A percentile compares a stretch with the other conserved stretches of the same genome.
Conservation (phyloP, 1,140 invertebrate species). For the Calliphora vicina region DNA sequence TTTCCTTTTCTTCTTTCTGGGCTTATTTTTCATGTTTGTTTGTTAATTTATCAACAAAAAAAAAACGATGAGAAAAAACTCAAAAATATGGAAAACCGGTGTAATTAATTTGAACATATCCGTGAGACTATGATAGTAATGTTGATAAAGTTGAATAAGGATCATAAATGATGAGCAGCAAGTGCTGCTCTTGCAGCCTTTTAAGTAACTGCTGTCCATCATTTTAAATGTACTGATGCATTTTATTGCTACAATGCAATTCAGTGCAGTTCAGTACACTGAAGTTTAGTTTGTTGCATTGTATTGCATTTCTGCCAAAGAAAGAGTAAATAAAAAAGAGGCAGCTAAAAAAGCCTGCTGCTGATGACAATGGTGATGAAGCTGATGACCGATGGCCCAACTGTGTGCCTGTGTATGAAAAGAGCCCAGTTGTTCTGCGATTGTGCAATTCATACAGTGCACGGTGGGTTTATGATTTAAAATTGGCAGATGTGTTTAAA, state of each 20-base stretch:
- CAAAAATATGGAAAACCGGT: background rate
- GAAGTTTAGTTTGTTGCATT: background rate
- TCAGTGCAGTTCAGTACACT: background rate
- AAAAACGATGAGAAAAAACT: too few species aligned
- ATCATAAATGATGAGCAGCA: background rate
- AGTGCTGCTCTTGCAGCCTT: background rate
- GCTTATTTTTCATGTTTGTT: background rate
- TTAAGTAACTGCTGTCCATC: background rate
- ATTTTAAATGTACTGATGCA: background rate
- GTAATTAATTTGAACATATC: conserved; percentile 14
- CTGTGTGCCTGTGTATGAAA: background rate
- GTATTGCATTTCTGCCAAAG: background rate
- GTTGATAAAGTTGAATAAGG: background rate
- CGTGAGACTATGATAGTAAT: conserved; percentile 12
- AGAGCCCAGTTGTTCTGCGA: background rate
- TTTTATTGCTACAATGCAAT: background rate
- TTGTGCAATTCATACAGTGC: background rate
- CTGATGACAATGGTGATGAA: background rate
- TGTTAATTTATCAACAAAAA: background rate
- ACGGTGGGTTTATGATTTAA: background rate
- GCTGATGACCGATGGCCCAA: background rate
- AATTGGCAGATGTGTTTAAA: too few species aligned
- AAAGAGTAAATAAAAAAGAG: background rate
- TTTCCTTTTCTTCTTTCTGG: background rate
- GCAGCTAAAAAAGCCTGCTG: background rate